Conservation (phyloP, 2,797 vertebrate species). For the Diplodus puntazzo region DNA sequence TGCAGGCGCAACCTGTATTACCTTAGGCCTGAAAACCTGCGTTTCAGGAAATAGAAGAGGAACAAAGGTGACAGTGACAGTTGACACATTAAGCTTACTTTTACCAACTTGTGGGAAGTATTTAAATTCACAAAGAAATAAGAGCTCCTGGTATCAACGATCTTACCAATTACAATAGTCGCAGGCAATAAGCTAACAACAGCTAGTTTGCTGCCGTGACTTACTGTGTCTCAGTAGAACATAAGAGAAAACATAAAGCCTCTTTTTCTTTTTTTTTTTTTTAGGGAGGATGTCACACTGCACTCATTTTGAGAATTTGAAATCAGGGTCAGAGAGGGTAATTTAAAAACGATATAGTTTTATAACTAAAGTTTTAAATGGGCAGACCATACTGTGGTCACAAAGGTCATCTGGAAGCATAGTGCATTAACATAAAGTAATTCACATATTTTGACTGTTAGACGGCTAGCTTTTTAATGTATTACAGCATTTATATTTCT, state of each 20-base stretch:
- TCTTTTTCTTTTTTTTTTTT: too few species aligned
- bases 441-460: not conserved
- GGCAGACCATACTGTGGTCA: not conserved
- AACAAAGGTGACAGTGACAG: constrained; percentile 21
- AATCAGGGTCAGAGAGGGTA: not conserved
- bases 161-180: not conserved
- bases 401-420: not conserved
- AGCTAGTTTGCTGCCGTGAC: not conserved
- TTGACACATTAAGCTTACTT: not conserved
- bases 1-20: not conserved
- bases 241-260: not conserved
- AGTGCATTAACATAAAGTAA: not conserved
- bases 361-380: not conserved
- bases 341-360: not conserved
- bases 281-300: not conserved
- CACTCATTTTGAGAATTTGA: not conserved
- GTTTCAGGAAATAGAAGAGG: constrained; percentile 48
- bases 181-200: not conserved
- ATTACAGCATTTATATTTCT: not conserved
- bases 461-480: not conserved
- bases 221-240: not conserved
- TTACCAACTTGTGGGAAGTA: not conserved
- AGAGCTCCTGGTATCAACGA: constrained; percentile 8
- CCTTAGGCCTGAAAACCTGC: not conserved
- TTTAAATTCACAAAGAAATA: not conserved